These are phyloP conservation scores for Microdon myrmicae DNA, from an alignment of 2,888 invertebrate species.

Conservation along the genomic window DNA sequence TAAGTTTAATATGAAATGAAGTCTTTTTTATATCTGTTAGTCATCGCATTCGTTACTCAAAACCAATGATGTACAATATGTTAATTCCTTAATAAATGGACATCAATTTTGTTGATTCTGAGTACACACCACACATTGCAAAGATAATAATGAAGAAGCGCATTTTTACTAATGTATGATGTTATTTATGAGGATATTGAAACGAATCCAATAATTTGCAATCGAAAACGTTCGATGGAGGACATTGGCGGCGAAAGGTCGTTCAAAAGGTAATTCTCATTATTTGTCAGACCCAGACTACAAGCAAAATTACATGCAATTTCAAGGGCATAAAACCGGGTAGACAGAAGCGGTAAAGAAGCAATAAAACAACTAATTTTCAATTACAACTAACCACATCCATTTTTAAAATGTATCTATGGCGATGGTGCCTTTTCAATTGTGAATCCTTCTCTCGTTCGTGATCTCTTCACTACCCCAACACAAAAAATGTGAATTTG, in stretches of 20 bases:
- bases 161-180: too few relatives aligned
- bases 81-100: too few relatives aligned
- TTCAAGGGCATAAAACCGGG: background rate
- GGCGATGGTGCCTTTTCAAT: slow-evolving; percentile 71
- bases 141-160: too few relatives aligned
- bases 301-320: background rate
- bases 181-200: too few relatives aligned
- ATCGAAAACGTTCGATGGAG: slow-evolving; percentile 23
- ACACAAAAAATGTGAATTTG: slow-evolving; percentile 18
- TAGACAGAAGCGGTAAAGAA: background rate
- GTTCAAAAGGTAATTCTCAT: too few relatives aligned
- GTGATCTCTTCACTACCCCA: slow-evolving; percentile 77
- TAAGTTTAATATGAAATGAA: too few relatives aligned
- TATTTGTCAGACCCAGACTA: too few relatives aligned
- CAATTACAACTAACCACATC: slow-evolving; percentile 56
- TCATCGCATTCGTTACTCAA: too few relatives aligned
- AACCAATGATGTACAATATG: too few relatives aligned
- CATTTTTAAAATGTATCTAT: slow-evolving; percentile 54
- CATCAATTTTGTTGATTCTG: too few relatives aligned
- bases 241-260: slow-evolving; percentile 28
- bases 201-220: slow-evolving; percentile 7
- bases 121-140: too few relatives aligned
- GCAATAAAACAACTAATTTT: slow-evolving; percentile 1
- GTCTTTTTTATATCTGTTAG: too few relatives aligned
- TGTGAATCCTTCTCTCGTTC: slow-evolving; percentile 79